Percentiles rank a stretch among this genome's conserved stretches.
Conservation (phyloP, 2,797 vertebrate genomes). For the Galaxias olidus region DNA sequence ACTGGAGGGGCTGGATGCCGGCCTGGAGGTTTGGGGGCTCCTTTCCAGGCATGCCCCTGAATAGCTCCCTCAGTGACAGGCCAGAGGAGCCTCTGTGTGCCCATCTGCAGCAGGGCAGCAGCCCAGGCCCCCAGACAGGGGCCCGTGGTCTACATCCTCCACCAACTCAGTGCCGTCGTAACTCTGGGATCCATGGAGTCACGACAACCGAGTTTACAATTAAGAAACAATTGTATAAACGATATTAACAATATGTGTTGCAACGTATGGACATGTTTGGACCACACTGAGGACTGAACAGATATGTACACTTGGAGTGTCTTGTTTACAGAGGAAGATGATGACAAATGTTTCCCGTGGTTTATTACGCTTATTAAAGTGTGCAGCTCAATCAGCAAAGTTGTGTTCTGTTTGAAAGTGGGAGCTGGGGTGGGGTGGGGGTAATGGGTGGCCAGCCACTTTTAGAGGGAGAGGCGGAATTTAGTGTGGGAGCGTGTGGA, state of each 20-base stretch:
- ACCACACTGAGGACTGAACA: no score
- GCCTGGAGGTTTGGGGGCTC: neutral
- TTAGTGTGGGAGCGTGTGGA: conserved; percentile 17
- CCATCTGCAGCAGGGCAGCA: neutral
- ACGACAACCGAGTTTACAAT: no score
- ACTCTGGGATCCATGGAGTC: neutral
- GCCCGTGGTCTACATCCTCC: conserved; percentile 8
- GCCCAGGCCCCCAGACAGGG: neutral
- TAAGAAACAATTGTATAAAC: no score
- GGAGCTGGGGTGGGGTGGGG: no score
- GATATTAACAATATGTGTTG: no score
- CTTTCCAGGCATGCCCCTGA: conserved; percentile 5
- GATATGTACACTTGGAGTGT: no score
- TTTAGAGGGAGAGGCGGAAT: conserved; percentile 16
- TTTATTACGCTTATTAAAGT: no score
- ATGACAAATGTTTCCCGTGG: no score
- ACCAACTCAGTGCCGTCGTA: conserved; percentile 7
- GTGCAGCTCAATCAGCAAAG: no score
- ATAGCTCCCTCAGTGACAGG: neutral
- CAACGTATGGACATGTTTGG: no score
- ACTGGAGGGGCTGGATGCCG: conserved; percentile 1
- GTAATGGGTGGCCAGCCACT: neutral
- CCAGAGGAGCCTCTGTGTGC: neutral
- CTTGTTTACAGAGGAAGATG: no score
- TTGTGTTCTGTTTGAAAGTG: no score